Evolutionary conservation across 2,113 vertebrate species (phyloP).

Genomic region (Galemys pyrenaicus): DNA sequence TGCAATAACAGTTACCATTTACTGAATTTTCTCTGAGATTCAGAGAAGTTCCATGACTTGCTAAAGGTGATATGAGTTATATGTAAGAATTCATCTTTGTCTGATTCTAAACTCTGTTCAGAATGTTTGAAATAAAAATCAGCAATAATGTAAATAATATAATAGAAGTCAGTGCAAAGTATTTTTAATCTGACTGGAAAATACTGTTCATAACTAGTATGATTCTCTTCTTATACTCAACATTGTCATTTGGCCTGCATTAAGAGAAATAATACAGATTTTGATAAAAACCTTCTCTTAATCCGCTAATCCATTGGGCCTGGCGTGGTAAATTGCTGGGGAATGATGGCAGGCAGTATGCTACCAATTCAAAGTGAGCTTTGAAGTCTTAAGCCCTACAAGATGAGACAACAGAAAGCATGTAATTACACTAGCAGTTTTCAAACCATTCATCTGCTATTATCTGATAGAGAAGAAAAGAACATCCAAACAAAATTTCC

Average conservation of each 20-base stretch:
- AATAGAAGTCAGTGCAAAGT: background rate
- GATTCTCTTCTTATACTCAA: constrained; percentile 68
- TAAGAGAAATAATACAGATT: constrained; percentile 78
- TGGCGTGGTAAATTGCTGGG: constrained; percentile 83
- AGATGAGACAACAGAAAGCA: constrained; percentile 83
- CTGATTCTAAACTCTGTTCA: background rate
- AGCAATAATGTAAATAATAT: background rate
- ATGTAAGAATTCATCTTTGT: background rate
- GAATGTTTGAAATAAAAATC: constrained; percentile 17
- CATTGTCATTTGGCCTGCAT: constrained; percentile 78
- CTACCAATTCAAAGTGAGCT: constrained; percentile 83
- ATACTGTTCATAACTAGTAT: background rate
- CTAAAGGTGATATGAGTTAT: background rate
- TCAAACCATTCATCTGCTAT: constrained; percentile 83
- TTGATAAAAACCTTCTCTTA: constrained; percentile 51
- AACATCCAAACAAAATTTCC: constrained; percentile 86
- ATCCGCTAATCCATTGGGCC: constrained; percentile 80
- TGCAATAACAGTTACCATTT: background rate
- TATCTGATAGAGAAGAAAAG: constrained; percentile 86
- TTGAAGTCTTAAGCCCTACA: constrained; percentile 59
- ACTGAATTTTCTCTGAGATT: background rate
- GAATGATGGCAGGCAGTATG: constrained; percentile 85
- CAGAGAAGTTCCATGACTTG: background rate
- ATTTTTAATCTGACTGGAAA: constrained; percentile 45
- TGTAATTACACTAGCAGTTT: constrained; percentile 84